Evolutionary conservation across 2,797 vertebrate species (phyloP), one percentile per base, ranked within the genome.

Genomic region (Carduelis carduelis): DNA sequence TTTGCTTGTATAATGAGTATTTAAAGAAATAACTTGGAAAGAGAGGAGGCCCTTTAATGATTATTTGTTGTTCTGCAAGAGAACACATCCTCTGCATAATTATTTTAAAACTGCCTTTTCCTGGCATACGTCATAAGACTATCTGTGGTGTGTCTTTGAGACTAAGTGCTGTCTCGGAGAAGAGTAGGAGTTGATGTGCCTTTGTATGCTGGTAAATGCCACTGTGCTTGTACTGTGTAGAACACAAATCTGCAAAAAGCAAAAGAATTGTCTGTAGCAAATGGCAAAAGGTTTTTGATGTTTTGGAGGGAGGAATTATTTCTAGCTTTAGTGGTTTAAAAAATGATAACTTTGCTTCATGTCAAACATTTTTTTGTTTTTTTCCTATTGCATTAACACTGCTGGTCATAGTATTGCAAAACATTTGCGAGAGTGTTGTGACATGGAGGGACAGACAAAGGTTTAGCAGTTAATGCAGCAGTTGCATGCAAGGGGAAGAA

Each of bases 1-100:
- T 95, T 85, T 84, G 52, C 81, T 86, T 92, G 61, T 90, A 55
- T 94, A 76, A 76, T 74, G 47, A 74, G 55, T 78, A 90, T 91
- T 94, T 80, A 83, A 95, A 93, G 75, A 83, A 95, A 75, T 35
- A 57, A 9, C 55, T 88, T 81, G 60, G 39, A 47, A 93, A 79
- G 84, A 82, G 53, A 89, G 53, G 49, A 87, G 41, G 37, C 16
- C 34, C 26, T 93, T 77, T 87, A 94, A 90, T 93, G 83, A 83
- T 90, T 92, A 80, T 93, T 90, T 93, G 70, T 57, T 88, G 55
- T 93, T 92, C 77, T 92, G 64, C 49, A 77, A 50, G 65, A 80
- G 88, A 95, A 75, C 75, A 44, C 63, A 69, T 95, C 77, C 79
- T 94, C 90, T 94, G 91, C 89, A 85, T 89, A 87, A 88, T 87